Percentiles rank a stretch among this genome's conserved stretches.
phyloP scores from a whole-genome alignment of 2,888 invertebrate species.

The Lumbricus terrestris region DNA sequence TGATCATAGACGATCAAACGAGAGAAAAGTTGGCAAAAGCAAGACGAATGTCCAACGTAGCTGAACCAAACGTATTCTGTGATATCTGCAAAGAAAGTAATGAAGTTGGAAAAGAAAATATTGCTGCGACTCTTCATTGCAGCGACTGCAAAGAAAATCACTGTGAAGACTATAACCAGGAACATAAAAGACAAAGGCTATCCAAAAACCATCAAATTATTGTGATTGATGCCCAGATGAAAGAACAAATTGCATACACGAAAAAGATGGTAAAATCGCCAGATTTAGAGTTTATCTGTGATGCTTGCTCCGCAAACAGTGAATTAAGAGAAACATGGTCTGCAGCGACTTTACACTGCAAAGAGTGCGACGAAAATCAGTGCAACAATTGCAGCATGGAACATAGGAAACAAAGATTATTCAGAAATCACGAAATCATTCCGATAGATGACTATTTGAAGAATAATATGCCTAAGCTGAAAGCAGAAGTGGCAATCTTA shows the following conservation, averaged over 20 bases:
- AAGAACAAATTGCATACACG: neutral
- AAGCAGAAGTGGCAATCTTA: neutral
- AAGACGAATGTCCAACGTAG: neutral
- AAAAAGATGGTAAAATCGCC: neutral
- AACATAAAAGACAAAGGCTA: neutral
- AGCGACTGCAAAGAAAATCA: neutral
- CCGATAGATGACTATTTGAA: neutral
- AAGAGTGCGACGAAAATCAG: neutral
- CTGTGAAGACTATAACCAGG: neutral
- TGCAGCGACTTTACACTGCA: neutral
- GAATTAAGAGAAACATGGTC: neutral
- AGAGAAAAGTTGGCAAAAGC: neutral
- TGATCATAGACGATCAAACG: neutral
- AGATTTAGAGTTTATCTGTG: neutral
- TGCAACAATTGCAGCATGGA: neutral
- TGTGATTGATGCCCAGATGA: neutral
- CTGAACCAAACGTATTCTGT: neutral
- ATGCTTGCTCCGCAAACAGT: neutral
- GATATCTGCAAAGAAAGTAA: neutral
- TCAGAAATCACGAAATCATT: neutral
- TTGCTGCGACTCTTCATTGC: neutral
- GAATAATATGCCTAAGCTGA: neutral
- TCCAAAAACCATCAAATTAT: neutral
- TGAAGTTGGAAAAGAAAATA: neutral
- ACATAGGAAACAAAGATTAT: neutral